Evolutionary conservation across 2,113 vertebrate genomes (phyloP).

Genomic region (Sylvilagus bachmani): DNA sequence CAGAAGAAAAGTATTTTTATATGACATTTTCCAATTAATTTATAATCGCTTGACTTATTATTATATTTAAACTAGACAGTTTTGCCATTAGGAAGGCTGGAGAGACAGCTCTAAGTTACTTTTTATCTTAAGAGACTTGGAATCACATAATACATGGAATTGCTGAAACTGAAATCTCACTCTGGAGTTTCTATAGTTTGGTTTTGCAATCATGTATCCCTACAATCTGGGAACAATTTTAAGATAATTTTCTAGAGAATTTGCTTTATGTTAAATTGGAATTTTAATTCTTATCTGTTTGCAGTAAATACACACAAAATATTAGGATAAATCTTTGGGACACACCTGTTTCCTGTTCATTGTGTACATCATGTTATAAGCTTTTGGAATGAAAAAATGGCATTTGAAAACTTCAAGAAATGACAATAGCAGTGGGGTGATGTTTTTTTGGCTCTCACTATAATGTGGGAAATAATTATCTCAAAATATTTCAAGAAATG

Average conservation of each 20-base stretch:
- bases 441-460: constrained; percentile 10
- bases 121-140: not conserved
- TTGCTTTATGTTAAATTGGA: not conserved
- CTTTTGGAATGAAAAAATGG: constrained; percentile 67
- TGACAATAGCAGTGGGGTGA: constrained; percentile 59
- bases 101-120: not conserved
- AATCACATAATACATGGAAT: not conserved
- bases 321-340: constrained; percentile 59
- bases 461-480: constrained; percentile 45
- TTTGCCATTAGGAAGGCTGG: not conserved
- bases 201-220: not conserved
- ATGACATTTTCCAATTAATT: not conserved
- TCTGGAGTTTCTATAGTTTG: not conserved
- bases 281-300: constrained; percentile 21
- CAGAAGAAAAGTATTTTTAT: not conserved
- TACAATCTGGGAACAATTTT: constrained; percentile 1
- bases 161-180: not conserved
- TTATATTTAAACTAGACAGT: not conserved
- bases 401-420: constrained; percentile 54
- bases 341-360: constrained; percentile 70
- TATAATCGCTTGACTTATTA: not conserved
- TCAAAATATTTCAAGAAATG: constrained; percentile 23
- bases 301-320: constrained; percentile 69
- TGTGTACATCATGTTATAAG: constrained; percentile 2
- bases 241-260: constrained; percentile 11